phyloP scores from a whole-genome alignment of 2,888 invertebrate species.

The Periphyllus acericola region DNA sequence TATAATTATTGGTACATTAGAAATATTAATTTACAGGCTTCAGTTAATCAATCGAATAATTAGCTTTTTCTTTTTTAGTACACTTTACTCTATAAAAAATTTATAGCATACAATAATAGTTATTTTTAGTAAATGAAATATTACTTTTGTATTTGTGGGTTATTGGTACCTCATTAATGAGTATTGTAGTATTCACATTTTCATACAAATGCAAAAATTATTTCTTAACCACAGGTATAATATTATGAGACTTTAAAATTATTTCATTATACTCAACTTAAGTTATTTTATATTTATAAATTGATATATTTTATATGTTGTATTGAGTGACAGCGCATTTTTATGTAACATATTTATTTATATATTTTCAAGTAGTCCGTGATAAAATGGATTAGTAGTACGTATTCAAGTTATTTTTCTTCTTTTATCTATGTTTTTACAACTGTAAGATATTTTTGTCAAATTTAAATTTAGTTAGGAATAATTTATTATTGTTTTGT shows the following conservation, averaged over 20 bases:
- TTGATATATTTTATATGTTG: not conserved
- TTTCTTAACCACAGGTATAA: too few relatives aligned
- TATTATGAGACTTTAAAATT: too few relatives aligned
- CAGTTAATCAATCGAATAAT: not conserved
- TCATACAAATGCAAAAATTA: too few relatives aligned
- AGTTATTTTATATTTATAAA: not conserved
- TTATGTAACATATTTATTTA: not conserved
- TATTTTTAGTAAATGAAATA: not conserved
- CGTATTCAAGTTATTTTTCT: not conserved
- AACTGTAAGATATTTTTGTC: not conserved
- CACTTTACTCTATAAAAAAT: not conserved
- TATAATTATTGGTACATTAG: too few relatives aligned
- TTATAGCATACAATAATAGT: not conserved
- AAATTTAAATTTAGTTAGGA: not conserved
- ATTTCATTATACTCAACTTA: not conserved
- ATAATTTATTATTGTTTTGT: constrained; percentile 23
- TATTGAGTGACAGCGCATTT: not conserved
- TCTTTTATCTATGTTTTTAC: not conserved
- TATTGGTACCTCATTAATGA: not conserved
- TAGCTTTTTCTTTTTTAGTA: too few relatives aligned
- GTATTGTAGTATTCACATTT: too few relatives aligned
- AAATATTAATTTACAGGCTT: too few relatives aligned
- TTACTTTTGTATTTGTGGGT: not conserved
- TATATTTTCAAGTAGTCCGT: not conserved
- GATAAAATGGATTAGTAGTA: not conserved